Evolutionary conservation across 2,888 invertebrate species (phyloP).

Genomic region (Therioaphis trifolii): DNA sequence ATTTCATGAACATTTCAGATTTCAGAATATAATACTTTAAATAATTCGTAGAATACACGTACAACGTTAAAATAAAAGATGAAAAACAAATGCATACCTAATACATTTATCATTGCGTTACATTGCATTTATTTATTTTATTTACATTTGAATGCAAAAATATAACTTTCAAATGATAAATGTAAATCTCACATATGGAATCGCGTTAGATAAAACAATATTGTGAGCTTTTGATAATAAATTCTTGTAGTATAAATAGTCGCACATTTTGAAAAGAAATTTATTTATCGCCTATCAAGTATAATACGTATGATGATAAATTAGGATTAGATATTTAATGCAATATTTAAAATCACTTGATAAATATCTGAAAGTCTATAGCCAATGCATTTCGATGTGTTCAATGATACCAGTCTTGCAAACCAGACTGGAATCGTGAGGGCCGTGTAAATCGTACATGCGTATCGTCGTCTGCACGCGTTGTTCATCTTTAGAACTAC

Average conservation of each 20-base stretch:
- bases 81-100: too few species aligned
- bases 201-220: not conserved
- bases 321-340: not conserved
- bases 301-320: too few species aligned
- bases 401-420: not conserved
- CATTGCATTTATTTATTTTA: too few species aligned
- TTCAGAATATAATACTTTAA: too few species aligned
- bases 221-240: not conserved
- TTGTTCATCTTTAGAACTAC: slow-evolving; percentile 42
- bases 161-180: too few species aligned
- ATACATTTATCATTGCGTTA: too few species aligned
- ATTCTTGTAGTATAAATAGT: not conserved
- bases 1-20: too few species aligned
- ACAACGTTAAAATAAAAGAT: too few species aligned
- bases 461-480: slow-evolving; percentile 37
- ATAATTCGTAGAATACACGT: too few species aligned
- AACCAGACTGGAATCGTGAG: slow-evolving; percentile 45
- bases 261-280: not conserved
- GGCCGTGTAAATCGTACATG: slow-evolving; percentile 42
- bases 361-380: not conserved
- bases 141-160: too few species aligned
- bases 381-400: slow-evolving; percentile 18
- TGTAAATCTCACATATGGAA: not conserved
- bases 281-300: not conserved
- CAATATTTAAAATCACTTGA: not conserved